These are phyloP conservation scores for Metaphire vulgaris DNA, from an alignment of 1,140 invertebrate genomes.

Conservation along the genomic window DNA sequence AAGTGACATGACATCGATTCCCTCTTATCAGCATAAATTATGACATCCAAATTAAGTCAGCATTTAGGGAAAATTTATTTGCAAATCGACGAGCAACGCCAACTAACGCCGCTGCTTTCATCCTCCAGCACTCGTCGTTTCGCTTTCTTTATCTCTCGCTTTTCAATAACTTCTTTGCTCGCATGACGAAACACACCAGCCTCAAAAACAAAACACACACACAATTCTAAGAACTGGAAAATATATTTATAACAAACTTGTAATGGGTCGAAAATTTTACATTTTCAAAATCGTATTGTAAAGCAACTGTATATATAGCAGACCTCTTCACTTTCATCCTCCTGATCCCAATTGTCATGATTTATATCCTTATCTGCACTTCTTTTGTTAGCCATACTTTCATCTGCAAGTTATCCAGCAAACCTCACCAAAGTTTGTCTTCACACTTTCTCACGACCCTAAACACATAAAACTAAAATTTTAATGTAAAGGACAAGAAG, in stretches of 20 bases:
- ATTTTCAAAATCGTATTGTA: background rate
- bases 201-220: background rate
- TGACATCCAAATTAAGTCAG: background rate
- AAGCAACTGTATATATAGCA: background rate
- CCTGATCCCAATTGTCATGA: constrained; percentile 83
- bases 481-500: no score
- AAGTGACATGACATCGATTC: background rate
- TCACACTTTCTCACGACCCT: no score
- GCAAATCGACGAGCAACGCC: background rate
- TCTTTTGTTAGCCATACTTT: no score
- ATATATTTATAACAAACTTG: background rate
- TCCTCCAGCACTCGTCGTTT: constrained; percentile 59
- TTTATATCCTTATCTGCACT: constrained; percentile 69
- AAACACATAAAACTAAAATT: no score
- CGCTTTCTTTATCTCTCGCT: constrained; percentile 69
- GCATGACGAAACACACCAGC: constrained; percentile 66
- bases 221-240: background rate
- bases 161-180: constrained; percentile 63
- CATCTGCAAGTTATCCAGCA: no score
- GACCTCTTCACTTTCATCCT: constrained; percentile 69
- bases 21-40: background rate
- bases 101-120: background rate
- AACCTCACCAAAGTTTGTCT: no score
- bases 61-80: background rate
- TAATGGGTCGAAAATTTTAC: background rate